Base-by-base conservation (phyloP, 2,113 vertebrate genomes). In the Siniperca knerii region DNA sequence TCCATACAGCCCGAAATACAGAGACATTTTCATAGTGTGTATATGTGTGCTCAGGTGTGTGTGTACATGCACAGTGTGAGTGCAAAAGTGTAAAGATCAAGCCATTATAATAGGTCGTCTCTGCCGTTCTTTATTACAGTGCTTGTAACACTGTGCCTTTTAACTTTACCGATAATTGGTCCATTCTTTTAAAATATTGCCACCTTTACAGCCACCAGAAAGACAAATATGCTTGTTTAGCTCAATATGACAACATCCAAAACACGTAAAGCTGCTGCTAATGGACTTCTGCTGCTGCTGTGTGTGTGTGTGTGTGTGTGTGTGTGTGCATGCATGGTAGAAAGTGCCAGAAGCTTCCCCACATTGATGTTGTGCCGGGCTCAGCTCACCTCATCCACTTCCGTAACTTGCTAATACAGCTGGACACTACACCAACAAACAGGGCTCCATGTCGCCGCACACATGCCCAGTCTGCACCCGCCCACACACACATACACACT, bases 321-420 rank as follows among this genome's bases (percentile, higher is more conserved):
- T 37, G 35, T 37, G 35, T 0, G 35, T 37, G 35, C 5, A 6
- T 58, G 66, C 11, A 8, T 46, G 40, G 25, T 75, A 87, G 78
- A 89, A 91, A 83, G 79, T 70, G 80, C 86, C 67, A 87, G 84
- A 90, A 89, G 82, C 76, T 60, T 89, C 65, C 75, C 37, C 74
- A 25, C 79, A 78, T 25, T 84, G 77, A 83, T 72, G 54, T 55
- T 29, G 73, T 29, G n/a, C 46, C 79, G 68, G 7, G 15, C 10
- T 83, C 73, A 55, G 67, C 66, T 6, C 85, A 73, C 72, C 70
- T 81, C 50, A 61, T 81, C 62, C 40, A 62, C 71, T 81, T 82
- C 79, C 77, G 81, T 77, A 71, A 83, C 82, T 68, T 69, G 73
- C 79, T 66, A 86, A 85, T 83, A 70, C 75, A 84, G 81, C 75